Base-by-base conservation (phyloP, 2,797 vertebrate species). In the Cryptoprocta ferox region DNA sequence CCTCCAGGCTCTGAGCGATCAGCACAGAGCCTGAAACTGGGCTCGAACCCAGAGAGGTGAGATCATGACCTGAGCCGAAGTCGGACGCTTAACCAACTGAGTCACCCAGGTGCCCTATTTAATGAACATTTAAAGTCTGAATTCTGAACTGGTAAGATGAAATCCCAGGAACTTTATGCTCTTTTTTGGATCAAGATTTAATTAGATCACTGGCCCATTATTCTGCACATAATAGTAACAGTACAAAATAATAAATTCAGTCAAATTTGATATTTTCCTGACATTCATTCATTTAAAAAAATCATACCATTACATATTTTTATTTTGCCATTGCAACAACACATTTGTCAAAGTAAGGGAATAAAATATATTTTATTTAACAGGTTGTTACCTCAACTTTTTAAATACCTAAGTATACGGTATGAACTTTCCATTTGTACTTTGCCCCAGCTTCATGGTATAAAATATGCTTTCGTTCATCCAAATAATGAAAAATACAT, bases 141-240 rank as follows among this genome's bases (percentile, higher is more conserved):
- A 48, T 73, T 87, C 56, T 53, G 18, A 90, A 78, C 28, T 73
- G 10, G 19, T 83, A 59, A 87, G 78, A 59, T 37, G 18, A 96
- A 94, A 91, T 87, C 39, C 48, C 12, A 84, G 45, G 35, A 89
- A 75, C 16, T 48, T 80, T 73, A 70, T 70, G 53, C 13, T 79
- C 45, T 82, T 95, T 71, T 82, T 65, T 92, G 86, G 89, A 94
- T 81, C 21, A 65, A 80, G 18, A 81, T 83, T 61, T 68, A 95
- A 79, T 95, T 61, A 37, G 18, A 83, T 50, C 7, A 65, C 24
- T 59, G 56, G 45, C 7, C 56, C 32, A 68, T 84, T 91, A 89
- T 80, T 91, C 65, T 92, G 28, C 65, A 96, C 76, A 30, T 70
- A 83, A 32, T 73, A 87, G 59, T 90, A 82, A 93, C 0, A 84